Evolutionary conservation across 1,140 invertebrate species (phyloP).

Genomic region (Argopecten irradians): DNA sequence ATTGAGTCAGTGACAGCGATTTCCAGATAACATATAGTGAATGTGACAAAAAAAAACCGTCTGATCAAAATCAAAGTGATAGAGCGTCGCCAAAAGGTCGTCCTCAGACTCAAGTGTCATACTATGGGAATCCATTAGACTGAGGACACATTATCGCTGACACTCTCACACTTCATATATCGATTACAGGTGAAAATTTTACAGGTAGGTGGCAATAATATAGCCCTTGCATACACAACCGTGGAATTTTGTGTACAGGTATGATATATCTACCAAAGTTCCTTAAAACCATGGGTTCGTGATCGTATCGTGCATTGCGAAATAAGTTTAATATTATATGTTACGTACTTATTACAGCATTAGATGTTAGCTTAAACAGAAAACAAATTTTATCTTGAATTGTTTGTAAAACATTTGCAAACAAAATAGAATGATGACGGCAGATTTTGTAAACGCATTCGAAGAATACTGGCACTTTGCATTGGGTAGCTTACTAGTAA

Average conservation of each 20-base stretch:
- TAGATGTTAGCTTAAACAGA: too few species aligned
- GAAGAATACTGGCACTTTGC: too few species aligned
- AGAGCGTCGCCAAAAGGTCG: not conserved
- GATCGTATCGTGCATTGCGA: not conserved
- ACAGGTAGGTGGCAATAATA: slow-evolving; percentile 9
- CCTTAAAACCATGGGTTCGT: not conserved
- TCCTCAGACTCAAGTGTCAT: not conserved
- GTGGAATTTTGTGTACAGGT: not conserved
- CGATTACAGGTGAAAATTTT: slow-evolving; percentile 13
- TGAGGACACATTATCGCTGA: not conserved
- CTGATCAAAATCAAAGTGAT: not conserved
- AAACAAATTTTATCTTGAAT: too few species aligned
- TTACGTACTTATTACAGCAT: too few species aligned
- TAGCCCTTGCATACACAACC: not conserved
- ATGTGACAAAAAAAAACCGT: not conserved
- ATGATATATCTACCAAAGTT: not conserved
- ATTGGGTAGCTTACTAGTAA: too few species aligned
- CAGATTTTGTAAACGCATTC: too few species aligned
- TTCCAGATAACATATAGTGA: not conserved
- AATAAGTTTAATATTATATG: not conserved
- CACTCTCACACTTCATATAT: slow-evolving; percentile 9
- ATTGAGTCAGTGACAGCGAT: not conserved
- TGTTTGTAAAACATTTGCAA: too few species aligned
- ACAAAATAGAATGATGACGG: too few species aligned
- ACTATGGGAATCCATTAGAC: not conserved